phyloP scores from a whole-genome alignment of 2,797 vertebrate species.

The Smutsia temminckii region DNA sequence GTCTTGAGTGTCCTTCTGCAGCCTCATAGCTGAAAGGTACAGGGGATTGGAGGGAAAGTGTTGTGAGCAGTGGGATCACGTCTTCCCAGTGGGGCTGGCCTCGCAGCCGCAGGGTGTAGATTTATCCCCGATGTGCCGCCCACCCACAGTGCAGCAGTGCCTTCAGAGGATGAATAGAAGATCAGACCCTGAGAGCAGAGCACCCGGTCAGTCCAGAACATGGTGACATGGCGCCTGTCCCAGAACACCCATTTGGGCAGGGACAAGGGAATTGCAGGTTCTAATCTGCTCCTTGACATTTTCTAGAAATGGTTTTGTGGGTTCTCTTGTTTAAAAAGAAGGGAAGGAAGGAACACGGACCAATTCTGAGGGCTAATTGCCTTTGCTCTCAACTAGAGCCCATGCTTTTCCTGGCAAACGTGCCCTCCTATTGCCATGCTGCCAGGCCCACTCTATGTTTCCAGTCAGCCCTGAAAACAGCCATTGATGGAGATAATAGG shows the following conservation, averaged over 20 bases:
- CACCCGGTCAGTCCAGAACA: neutral
- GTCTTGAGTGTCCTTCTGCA: neutral
- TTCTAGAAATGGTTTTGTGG: conserved; percentile 72
- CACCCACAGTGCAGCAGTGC: neutral
- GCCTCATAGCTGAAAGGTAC: neutral
- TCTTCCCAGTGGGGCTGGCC: neutral
- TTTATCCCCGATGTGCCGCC: neutral
- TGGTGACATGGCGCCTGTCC: conserved; percentile 64
- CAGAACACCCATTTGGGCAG: conserved; percentile 67
- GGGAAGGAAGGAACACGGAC: conserved; percentile 54
- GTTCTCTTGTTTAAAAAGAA: conserved; percentile 56
- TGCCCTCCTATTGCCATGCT: conserved; percentile 26
- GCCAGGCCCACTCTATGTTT: conserved; percentile 52
- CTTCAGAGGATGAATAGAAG: neutral
- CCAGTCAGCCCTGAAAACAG: conserved; percentile 75
- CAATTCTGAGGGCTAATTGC: conserved; percentile 68
- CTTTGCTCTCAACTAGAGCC: conserved; percentile 51
- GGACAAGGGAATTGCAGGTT: conserved; percentile 62
- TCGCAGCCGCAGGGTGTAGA: neutral
- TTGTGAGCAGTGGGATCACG: neutral
- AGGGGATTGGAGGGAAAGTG: accelerated
- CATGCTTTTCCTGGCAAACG: conserved; percentile 47
- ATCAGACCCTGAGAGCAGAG: conserved; percentile 34
- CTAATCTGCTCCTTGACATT: conserved; percentile 72
- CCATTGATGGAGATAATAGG: conserved; percentile 74